Base-by-base conservation (phyloP, 2,113 vertebrate genomes). In the Hydrolagus affinis region DNA sequence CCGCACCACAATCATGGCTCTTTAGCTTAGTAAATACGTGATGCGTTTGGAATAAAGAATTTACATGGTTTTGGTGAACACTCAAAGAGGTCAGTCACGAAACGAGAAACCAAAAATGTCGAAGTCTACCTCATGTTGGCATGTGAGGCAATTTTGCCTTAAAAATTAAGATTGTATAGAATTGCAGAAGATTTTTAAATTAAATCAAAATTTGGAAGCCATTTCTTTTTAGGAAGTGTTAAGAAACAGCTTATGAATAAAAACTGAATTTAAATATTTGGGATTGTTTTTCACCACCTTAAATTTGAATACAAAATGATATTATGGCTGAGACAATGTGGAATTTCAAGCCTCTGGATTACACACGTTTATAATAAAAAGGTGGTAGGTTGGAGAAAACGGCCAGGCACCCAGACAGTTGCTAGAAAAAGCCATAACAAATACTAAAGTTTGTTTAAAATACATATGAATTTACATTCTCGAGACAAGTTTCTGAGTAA, bases 1-100 rank as follows among this genome's bases (percentile, higher is more conserved):
- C 92, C 90, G 90, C 93, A 94, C 94, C 93, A 92, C 90, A 92
- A 89, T 86, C 25, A 69, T 89, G 88, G 87, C 90, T 91, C 91
- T 94, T 92, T 90, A 21, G 62, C 66, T 83, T 28, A 30, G 78
- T 83, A 66, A 83, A 83, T 80, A 80, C 62, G 28, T 25, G 66
- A 32, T 83, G 60, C 62, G 66, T 64, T 83, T 83, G 9, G 78
- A 83, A 83, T 66, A 66, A 60, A 83, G 78, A 83, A 83, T 83
- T 83, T 66, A 30, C 25, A 68, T 68, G 30, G 78, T 66, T 83
- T 83, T 25, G 60, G 78, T 56, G 62, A 62, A 83, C 30, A 83
- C 15, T 30, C 78, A 83, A 59, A 17, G 66, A 17, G 62, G 25
- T 68, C 78, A 83, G 78, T 83, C 66, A 10, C 25, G 66, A 28